A percentile compares a stretch with the other conserved stretches of the same genome.
These are phyloP conservation scores for Hirtodrosophila confusa DNA, from an alignment of 2,888 invertebrate genomes.

Conservation along the genomic window DNA sequence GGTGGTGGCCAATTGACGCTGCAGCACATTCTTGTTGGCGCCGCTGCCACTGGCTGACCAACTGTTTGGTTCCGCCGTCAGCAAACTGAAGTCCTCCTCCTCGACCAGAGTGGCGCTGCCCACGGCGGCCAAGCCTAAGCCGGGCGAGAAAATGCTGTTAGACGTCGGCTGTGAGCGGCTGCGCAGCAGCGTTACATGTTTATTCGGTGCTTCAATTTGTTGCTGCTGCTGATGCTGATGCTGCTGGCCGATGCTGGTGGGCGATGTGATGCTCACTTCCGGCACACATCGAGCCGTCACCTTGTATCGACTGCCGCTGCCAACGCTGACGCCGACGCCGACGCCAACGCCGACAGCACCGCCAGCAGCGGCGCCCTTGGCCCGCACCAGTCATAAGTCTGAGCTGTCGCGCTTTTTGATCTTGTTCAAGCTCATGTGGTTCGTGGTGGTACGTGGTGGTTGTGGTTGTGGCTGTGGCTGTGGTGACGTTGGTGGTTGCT, in stretches of 20 bases:
- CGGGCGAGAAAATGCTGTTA: slow-evolving; percentile 83
- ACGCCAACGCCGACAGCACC: slow-evolving; percentile 67
- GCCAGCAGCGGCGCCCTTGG: slow-evolving; percentile 73
- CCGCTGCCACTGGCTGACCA: slow-evolving; percentile 43
- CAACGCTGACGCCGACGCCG: slow-evolving; percentile 73
- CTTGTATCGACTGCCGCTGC: slow-evolving; percentile 83
- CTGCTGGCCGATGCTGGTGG: slow-evolving; percentile 60
- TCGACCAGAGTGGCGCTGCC: slow-evolving; percentile 80
- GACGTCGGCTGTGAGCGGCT: slow-evolving; percentile 75
- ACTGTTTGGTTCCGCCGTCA: slow-evolving; percentile 56
- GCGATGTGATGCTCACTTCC: slow-evolving; percentile 84
- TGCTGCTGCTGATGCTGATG: slow-evolving; percentile 29
- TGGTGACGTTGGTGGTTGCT: slow-evolving; percentile 65
- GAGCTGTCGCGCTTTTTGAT: slow-evolving; percentile 84
- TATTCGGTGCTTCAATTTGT: slow-evolving; percentile 61
- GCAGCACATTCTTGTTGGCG: slow-evolving; percentile 72
- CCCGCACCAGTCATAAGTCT: slow-evolving; percentile 84
- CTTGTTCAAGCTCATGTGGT: slow-evolving; percentile 81
- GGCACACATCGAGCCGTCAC: slow-evolving; percentile 84
- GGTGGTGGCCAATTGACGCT: slow-evolving; percentile 77
- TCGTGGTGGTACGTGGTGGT: slow-evolving; percentile 59
- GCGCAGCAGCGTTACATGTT: slow-evolving; percentile 74
- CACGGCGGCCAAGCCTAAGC: slow-evolving; percentile 58
- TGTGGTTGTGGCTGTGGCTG: slow-evolving; percentile 40
- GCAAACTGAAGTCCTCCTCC: slow-evolving; percentile 81